These are phyloP conservation scores for Monodelphis domestica DNA, from an alignment of 2,797 vertebrate genomes.

Conservation along the genomic window DNA sequence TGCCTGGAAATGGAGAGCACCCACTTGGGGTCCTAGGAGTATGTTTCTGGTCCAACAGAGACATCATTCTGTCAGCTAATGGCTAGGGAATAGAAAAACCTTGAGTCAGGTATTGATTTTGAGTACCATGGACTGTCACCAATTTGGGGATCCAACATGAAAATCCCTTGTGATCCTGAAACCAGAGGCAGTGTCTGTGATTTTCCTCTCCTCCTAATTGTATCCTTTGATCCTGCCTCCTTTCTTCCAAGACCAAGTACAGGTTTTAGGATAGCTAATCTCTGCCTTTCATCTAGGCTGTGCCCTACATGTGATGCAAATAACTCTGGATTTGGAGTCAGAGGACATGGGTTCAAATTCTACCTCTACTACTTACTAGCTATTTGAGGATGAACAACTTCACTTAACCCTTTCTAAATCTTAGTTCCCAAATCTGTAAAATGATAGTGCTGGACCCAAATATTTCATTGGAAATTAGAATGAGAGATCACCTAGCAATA, in stretches of 20 bases:
- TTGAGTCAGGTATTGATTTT: neutral
- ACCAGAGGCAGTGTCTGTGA: neutral
- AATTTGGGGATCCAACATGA: neutral
- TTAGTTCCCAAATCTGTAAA: neutral
- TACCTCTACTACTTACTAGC: neutral
- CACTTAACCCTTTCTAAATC: neutral
- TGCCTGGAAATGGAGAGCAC: conserved; percentile 44
- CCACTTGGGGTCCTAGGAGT: neutral
- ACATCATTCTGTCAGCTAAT: neutral
- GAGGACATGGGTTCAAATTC: neutral
- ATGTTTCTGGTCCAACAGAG: neutral
- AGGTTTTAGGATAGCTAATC: neutral
- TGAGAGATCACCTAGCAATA: neutral
- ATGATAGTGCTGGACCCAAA: neutral
- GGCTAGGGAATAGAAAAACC: neutral
- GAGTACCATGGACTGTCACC: conserved; percentile 9
- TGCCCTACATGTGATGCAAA: neutral
- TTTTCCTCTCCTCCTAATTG: neutral
- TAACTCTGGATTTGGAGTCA: neutral
- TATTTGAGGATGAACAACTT: neutral
- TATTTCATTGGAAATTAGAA: neutral
- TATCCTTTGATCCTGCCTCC: neutral
- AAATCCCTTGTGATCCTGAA: neutral
- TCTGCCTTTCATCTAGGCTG: neutral
- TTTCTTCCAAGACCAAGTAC: neutral